Percentiles rank a stretch among this genome's conserved stretches.
Evolutionary conservation across 2,113 vertebrate species (phyloP).

Genomic region (Kryptolebias marmoratus): DNA sequence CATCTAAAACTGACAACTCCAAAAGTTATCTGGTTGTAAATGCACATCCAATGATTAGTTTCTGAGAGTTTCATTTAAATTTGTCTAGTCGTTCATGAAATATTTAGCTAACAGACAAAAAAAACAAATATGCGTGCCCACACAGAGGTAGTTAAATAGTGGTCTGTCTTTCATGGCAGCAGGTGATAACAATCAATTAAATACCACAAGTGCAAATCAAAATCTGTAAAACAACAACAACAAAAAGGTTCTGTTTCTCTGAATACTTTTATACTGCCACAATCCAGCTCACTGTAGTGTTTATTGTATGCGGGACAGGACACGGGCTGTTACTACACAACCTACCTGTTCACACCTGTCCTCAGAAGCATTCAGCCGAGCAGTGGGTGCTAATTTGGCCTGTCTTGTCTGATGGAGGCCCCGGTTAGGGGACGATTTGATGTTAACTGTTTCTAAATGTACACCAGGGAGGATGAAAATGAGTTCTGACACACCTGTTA

Average conservation of each 20-base stretch:
- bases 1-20: too few relatives aligned
- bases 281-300: slow-evolving; percentile 9
- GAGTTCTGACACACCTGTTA: slow-evolving; percentile 9
- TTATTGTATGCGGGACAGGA: slow-evolving; percentile 16
- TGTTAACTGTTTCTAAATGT: slow-evolving; percentile 44
- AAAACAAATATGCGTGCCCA: too few relatives aligned
- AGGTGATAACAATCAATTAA: not conserved
- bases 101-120: too few relatives aligned
- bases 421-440: slow-evolving; percentile 40
- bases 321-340: slow-evolving; percentile 14
- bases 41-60: too few relatives aligned
- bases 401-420: slow-evolving; percentile 37
- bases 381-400: slow-evolving; percentile 55
- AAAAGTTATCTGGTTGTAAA: too few relatives aligned
- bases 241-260: slow-evolving; percentile 15
- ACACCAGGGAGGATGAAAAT: slow-evolving; percentile 32
- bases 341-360: slow-evolving; percentile 54
- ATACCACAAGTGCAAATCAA: not conserved
- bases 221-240: not conserved
- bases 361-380: slow-evolving; percentile 35
- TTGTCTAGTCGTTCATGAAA: too few relatives aligned
- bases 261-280: slow-evolving; percentile 1
- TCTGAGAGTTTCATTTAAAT: too few relatives aligned
- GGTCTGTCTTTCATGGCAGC: too few relatives aligned
- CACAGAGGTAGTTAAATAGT: too few relatives aligned